Base-by-base conservation (phyloP, 1,140 invertebrate genomes). In the Galendromus occidentalis region DNA sequence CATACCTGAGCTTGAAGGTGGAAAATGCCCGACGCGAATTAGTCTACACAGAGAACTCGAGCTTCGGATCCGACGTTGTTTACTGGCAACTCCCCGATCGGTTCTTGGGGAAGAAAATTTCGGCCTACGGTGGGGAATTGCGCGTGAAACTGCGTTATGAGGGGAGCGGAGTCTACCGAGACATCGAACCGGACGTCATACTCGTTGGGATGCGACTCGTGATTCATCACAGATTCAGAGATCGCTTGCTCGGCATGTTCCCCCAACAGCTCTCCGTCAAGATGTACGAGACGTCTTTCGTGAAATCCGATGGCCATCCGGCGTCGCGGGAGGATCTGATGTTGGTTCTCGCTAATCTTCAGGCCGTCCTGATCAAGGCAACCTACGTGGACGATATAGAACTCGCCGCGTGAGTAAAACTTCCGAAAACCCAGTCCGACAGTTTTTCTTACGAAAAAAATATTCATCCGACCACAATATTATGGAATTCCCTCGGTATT, bases 341-440 rank as follows among this genome's bases (percentile, higher is more conserved):
- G 25, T 91, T 96, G 84, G 88, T 89, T 0, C 76, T 98, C 42
- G 89, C 91, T 67, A 86, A 94, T 73, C 74, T 98, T 7, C 81
- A 88, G 71, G 82, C 82, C 9, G 87, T 98, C 69, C 80, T 88
- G 65, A 88, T 98, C 64, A 91, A 94, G 74, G 93, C 91, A 1
- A 91, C 91, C 0, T 95, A 94, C 73, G 87, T 87, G 0, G 85
- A 82, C 0, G 83, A 84, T 67, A 86, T 86, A 6, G 77, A 82
- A 66, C 81, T 88, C 75, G 84, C 86, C 1, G 82, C 84, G 82
- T 86, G 77, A 80, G 81, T 79, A 59, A 64, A 14, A 29, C 20
- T 51, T 66, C 68, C 51, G n/a, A n/a, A n/a, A n/a, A n/a, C n/a
- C n/a, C n/a, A n/a, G n/a, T n/a, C n/a, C n/a, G n/a, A n/a, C n/a